A percentile compares a stretch with the other conserved stretches of the same genome.
Conservation (phyloP, 2,113 vertebrate species). For the Ailuropoda melanoleuca region DNA sequence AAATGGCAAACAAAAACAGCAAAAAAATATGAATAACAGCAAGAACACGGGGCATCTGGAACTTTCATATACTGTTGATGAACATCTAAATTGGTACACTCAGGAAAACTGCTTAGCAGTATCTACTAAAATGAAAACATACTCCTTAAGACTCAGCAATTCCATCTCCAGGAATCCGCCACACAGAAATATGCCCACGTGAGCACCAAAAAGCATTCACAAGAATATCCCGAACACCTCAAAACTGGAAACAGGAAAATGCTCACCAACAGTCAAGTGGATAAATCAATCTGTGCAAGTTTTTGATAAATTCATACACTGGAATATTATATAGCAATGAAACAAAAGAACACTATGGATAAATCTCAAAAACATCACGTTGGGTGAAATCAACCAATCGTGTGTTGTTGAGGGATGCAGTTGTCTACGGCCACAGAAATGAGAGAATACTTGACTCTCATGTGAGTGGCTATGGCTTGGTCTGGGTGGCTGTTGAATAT, state of each 20-base stretch:
- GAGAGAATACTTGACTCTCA: accelerated
- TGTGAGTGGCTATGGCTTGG: background rate
- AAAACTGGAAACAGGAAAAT: background rate
- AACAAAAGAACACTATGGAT: background rate
- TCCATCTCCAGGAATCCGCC: background rate
- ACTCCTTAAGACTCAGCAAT: background rate
- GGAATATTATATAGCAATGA: background rate
- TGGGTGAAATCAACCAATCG: background rate
- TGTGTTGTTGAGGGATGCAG: background rate
- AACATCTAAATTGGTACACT: background rate
- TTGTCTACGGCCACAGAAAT: accelerated
- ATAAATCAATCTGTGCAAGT: background rate
- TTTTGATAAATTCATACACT: background rate
- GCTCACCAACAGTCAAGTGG: background rate
- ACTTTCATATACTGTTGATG: background rate
- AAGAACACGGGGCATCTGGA: background rate
- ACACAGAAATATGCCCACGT: background rate
- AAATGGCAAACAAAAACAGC: background rate
- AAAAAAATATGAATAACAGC: background rate
- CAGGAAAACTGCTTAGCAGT: background rate
- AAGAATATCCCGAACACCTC: background rate
- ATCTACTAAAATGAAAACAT: background rate
- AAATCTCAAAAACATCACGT: background rate
- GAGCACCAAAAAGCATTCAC: background rate
- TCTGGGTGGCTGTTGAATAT: accelerated